These are phyloP conservation scores for Mylabris phalerata DNA, from an alignment of 1,140 invertebrate species.

Conservation along the genomic window DNA sequence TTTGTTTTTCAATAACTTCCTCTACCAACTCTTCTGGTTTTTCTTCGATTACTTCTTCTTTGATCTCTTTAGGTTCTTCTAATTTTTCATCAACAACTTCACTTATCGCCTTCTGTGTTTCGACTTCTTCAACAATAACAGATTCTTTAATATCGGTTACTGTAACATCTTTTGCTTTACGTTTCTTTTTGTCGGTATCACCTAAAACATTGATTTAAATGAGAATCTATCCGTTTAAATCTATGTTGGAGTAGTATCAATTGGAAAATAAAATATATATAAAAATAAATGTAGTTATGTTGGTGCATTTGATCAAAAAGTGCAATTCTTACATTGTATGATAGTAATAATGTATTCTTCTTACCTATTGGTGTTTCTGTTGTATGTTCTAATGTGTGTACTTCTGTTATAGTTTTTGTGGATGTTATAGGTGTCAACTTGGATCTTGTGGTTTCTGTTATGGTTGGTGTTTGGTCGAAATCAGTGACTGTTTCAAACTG, in stretches of 20 bases:
- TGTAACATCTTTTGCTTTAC: slow-evolving; percentile 20
- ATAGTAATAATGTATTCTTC: slow-evolving; percentile 3
- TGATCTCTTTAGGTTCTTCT: slow-evolving; percentile 30
- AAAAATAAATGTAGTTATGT: too few species aligned
- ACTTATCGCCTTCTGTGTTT: slow-evolving; percentile 32
- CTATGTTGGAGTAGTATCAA: background rate
- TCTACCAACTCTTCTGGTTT: background rate
- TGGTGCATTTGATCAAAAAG: too few species aligned
- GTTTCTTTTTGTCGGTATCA: slow-evolving; percentile 8
- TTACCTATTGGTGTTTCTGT: slow-evolving; percentile 25
- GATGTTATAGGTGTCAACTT: slow-evolving; percentile 18
- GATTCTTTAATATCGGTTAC: slow-evolving; percentile 29
- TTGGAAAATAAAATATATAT: background rate
- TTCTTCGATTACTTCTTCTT: slow-evolving; percentile 38
- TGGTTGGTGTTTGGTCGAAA: slow-evolving; percentile 8
- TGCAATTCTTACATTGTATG: too few species aligned
- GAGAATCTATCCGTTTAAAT: background rate
- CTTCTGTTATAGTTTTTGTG: slow-evolving; percentile 28
- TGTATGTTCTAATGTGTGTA: slow-evolving; percentile 29
- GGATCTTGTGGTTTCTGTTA: slow-evolving; percentile 9
- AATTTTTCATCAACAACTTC: slow-evolving; percentile 31
- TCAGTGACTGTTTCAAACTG: slow-evolving; percentile 16
- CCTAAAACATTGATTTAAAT: slow-evolving; percentile 24
- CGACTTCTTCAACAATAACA: slow-evolving; percentile 28
- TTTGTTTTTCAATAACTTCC: slow-evolving; percentile 6